phyloP scores from a whole-genome alignment of 1,140 invertebrate genomes.

The Philopotamus ludificatus region DNA sequence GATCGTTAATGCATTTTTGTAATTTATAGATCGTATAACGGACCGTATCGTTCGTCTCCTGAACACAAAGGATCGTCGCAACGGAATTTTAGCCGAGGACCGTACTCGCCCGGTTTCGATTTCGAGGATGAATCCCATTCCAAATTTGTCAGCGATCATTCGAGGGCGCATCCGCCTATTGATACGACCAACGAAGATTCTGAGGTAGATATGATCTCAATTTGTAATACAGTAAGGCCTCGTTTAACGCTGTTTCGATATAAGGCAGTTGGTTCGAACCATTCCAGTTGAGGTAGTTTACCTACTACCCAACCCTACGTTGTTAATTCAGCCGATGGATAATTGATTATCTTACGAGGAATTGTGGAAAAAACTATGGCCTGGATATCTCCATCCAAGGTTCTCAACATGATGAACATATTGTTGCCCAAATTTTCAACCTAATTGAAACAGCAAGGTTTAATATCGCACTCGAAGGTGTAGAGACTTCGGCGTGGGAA shows the following conservation, averaged over 20 bases:
- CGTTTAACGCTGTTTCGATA: slow-evolving; percentile 46
- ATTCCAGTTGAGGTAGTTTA: too few species aligned
- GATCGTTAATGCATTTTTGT: slow-evolving; percentile 1
- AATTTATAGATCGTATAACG: slow-evolving; percentile 78
- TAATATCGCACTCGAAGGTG: too few species aligned
- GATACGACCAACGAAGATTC: slow-evolving; percentile 69
- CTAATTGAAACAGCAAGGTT: too few species aligned
- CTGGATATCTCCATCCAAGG: too few species aligned
- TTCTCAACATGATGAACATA: too few species aligned
- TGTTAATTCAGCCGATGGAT: too few species aligned
- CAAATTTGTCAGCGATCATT: slow-evolving; percentile 75
- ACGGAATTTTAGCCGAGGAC: slow-evolving; percentile 71
- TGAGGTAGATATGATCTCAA: slow-evolving; percentile 58
- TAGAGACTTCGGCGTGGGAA: too few species aligned
- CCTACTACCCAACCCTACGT: too few species aligned
- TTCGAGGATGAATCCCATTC: slow-evolving; percentile 87
- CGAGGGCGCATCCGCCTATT: slow-evolving; percentile 55
- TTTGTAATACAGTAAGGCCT: not conserved
- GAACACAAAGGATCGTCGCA: slow-evolving; percentile 86
- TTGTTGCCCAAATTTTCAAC: too few species aligned
- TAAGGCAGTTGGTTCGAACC: too few species aligned
- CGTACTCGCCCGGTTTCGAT: slow-evolving; percentile 79
- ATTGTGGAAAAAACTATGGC: too few species aligned
- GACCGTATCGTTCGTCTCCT: slow-evolving; percentile 82
- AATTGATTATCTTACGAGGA: too few species aligned